A percentile compares a stretch with the other conserved stretches of the same genome.
Conservation (phyloP, 2,888 invertebrate genomes). For the Macrosoma leucophasiata region DNA sequence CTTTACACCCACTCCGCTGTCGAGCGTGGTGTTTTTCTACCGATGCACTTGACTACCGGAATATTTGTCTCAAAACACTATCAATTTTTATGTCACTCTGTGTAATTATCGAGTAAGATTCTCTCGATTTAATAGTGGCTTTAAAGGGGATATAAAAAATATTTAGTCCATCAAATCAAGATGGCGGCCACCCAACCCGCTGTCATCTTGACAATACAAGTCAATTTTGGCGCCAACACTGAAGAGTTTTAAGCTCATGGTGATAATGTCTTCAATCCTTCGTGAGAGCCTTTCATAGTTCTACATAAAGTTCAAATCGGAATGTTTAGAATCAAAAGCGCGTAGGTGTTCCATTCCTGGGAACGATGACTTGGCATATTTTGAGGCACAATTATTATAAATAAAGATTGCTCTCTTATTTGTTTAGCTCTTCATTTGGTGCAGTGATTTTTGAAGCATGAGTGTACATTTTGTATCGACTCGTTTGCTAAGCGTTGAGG, state of each 20-base stretch:
- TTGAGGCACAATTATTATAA: conserved; percentile 61
- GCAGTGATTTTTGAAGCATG: conserved; percentile 48
- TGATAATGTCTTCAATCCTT: conserved; percentile 22
- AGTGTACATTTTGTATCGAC: conserved; percentile 32
- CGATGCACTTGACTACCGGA: conserved; percentile 13
- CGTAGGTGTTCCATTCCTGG: conserved; percentile 69
- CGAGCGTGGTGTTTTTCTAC: conserved; percentile 41
- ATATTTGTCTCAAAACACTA: conserved; percentile 8
- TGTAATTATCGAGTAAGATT: conserved; percentile 3
- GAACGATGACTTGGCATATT: conserved; percentile 60
- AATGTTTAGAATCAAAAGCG: conserved; percentile 20
- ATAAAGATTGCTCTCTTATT: conserved; percentile 64
- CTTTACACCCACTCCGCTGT: conserved; percentile 52
- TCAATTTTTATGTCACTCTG: not conserved
- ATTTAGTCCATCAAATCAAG: conserved; percentile 27
- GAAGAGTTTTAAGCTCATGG: conserved; percentile 13
- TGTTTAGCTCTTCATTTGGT: conserved; percentile 71
- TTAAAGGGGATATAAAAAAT: conserved; percentile 12
- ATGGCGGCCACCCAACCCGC: conserved; percentile 60
- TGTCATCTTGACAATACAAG: conserved; percentile 59
- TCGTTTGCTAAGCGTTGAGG: conserved; percentile 24
- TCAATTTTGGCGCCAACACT: conserved; percentile 65
- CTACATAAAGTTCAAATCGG: conserved; percentile 30
- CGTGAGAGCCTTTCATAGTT: conserved; percentile 11
- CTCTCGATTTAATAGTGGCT: not conserved